Base-by-base conservation (phyloP, 2,113 vertebrate species). In the Hystrix cristata region DNA sequence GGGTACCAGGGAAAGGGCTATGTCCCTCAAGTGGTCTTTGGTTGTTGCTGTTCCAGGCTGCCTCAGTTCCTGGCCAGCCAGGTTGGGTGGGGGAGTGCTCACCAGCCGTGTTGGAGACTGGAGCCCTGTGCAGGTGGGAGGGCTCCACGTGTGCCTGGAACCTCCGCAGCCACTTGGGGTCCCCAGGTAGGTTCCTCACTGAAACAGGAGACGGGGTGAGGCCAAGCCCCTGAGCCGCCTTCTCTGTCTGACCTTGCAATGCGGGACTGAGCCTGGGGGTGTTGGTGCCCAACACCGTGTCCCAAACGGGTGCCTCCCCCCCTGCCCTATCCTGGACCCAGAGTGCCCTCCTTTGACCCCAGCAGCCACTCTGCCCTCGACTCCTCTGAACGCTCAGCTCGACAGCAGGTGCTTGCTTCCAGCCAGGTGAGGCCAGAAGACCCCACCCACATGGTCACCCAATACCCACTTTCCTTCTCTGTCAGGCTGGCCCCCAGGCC, bases 1-100 rank as follows among this genome's bases (percentile, higher is more conserved):
- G 11, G 1, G 0, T 27, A 4, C 38, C 0, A 0, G 2, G 1
- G 46, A 57, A 27, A 27, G 15, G 71, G 1, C 74, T 10, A 0
- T 0, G 5, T 43, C 4, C 1, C 10, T 1, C 0, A 64, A 21
- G 25, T 46, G 19, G 25, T 59, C 10, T 60, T 13, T n/a, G 0
- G 11, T 23, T 6, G 7, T 6, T 27, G 13, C 23, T 16, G 23
- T 29, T 27, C 46, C 13, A 38, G 38, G 38, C 38, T 38, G 38
- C 38, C 38, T 38, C 38, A 38, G 23, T 29, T 27, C 46, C 13
- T 1, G 0, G 14, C 31, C 2, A 0, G 14, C 67, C 7, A 6
- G 64, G 21, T 0, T 0, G 27, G 4, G 9, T 4, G 16, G 46
- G 3, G 48, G 3, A 1, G 46, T 0, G 0, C 92, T 93, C 5